Evolutionary conservation across 2,797 vertebrate species (phyloP), one percentile per base, ranked within the genome.

Genomic region (Tarsius wallacei): DNA sequence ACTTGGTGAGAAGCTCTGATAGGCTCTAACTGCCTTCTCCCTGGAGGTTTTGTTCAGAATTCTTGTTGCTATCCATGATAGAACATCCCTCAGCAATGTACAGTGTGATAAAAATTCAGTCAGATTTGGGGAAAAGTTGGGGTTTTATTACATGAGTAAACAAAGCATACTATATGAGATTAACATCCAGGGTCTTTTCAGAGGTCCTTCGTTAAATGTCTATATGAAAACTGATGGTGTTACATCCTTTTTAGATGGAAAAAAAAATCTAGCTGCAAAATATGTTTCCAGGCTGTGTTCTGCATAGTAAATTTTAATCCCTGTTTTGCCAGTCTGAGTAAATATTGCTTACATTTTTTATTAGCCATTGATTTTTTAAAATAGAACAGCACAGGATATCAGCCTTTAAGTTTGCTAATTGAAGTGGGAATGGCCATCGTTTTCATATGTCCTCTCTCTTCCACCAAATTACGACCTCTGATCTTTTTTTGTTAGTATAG

Each of bases 281-380:
- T 51, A 49, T 78, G 77, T 97, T 87, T 93, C 90, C 93, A 55
- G 76, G 64, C 55, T 86, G 31, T 90, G 78, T 96, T 96, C 93
- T 76, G 55, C 92, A 31, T 88, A 68, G 64, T 91, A 77, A 95
- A 42, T 74, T 97, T 97, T 94, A 91, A 96, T 94, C 70, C 77
- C 55, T 76, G 13, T 93, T 94, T 95, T 95, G 36, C 80, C 33
- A 47, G 55, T 82, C 68, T 88, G 87, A 74, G 33, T 94, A 86
- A 78, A 88, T 85, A 71, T 66, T 84, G 80, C 36, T 84, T 87
- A 64, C n/a, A 36, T 90, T 82, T 77, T 73, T 95, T 93, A 86
- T 85, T 96, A 61, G 64, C 42, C 80, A 83, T 76, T 95, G 66
- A 90, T 93, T 94, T 97, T 73, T 95, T 1, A 95, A 2, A 95